These are phyloP conservation scores for Trachelus troglodyta DNA, from an alignment of 2,888 invertebrate genomes.

Conservation along the genomic window DNA sequence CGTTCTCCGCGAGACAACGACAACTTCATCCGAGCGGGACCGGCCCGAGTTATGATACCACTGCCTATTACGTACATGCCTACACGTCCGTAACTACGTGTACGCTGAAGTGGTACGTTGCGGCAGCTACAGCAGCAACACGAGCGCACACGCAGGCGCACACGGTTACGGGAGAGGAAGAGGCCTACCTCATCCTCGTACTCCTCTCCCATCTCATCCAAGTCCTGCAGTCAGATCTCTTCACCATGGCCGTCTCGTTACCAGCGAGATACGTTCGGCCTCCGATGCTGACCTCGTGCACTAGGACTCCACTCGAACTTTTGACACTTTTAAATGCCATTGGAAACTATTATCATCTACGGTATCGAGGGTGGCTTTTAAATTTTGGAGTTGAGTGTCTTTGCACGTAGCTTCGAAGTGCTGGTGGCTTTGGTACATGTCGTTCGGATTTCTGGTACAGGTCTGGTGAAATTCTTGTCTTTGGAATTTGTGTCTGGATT, in stretches of 20 bases:
- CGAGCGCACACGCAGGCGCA: neutral
- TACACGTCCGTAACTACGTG: neutral
- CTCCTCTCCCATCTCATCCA: neutral
- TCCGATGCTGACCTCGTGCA: neutral
- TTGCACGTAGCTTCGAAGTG: too few relatives aligned
- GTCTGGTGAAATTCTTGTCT: neutral
- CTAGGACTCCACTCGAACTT: neutral
- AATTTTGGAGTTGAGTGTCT: neutral
- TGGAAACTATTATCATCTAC: neutral
- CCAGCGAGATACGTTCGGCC: neutral
- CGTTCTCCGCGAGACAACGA: slow-evolving; percentile 54
- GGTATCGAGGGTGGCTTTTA: neutral
- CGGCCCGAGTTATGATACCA: slow-evolving; percentile 20
- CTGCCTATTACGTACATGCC: slow-evolving; percentile 5
- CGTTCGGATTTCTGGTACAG: neutral
- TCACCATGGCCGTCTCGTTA: slow-evolving; percentile 22
- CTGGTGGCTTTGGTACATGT: neutral
- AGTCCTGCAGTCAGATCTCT: slow-evolving; percentile 1
- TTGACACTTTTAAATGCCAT: neutral
- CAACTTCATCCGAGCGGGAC: slow-evolving; percentile 62
- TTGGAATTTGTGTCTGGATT: neutral
- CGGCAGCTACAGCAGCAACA: neutral
- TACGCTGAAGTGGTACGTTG: neutral
- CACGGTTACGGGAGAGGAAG: neutral
- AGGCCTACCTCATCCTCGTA: neutral